Base-by-base conservation (phyloP, 1,140 invertebrate genomes). In the Musca domestica region DNA sequence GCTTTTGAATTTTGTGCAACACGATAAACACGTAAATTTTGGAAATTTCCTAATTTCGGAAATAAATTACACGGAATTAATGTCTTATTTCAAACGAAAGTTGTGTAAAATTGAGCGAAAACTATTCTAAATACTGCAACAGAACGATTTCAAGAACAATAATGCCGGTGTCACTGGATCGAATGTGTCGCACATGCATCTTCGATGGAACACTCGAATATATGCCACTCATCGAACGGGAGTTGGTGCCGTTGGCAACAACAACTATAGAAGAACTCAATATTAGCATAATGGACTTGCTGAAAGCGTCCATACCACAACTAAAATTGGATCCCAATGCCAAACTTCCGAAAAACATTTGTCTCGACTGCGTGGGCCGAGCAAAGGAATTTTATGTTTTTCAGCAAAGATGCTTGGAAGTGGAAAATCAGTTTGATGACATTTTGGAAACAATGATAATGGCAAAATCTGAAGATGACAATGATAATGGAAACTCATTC, bases 181-280 rank as follows among this genome's bases (percentile, higher is more conserved):
- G 47, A 23, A 64, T 64, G 63, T 64, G 63, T 27, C 41, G 63
- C 4, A 64, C 63, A 27, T 64, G 63, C 20, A 64, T 64, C 34
- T 15, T 49, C 2, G 34, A 48, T 25, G 63, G 34, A 41, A 34
- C 56, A 41, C 17, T 34, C 7, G 27, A 34, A 30, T 17, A 20
- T 19, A 27, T 41, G 12, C 56, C 15, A 61, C 30, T 61, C 27
- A 17, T 61, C 12, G 17, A 27, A 30, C 17, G 17, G 6, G 17
- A 20, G 9, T 17, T 52, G 17, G 56, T 61, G 0, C 56, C 56
- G 6, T 2, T 34, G 17, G 56, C 34, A 17, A 52, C 17, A 7
- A 61, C 30, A 19, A 17, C 9, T 17, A 20, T 52, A 7, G 56
- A 61, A 22, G 19, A 61, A 61, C 27, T 34, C 20, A 61, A 41